Base-by-base conservation (phyloP, 2,113 vertebrate species). In the Dromaius novaehollandiae region DNA sequence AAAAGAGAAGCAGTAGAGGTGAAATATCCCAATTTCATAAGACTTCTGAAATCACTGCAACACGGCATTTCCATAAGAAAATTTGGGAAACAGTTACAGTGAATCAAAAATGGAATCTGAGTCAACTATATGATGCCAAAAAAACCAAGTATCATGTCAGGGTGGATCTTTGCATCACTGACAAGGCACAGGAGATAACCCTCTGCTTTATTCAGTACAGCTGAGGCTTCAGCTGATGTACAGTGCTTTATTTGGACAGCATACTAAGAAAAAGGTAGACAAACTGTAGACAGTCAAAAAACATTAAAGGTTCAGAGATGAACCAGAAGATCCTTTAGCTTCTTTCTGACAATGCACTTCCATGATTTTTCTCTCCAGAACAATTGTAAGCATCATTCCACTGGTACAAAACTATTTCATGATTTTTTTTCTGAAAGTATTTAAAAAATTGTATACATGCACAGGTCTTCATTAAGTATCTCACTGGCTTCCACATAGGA, bases 141-240 rank as follows among this genome's bases (percentile, higher is more conserved):
- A 56, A 87, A 90, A 88, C 68, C 71, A 92, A 95, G 88, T 83
- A 80, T 81, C 90, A 88, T 1, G 7, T 90, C 90, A 90, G 81
- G 80, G 93, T 46, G 38, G 61, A 64, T 82, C 93, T 95, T 21
- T 48, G 18, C 58, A 68, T 82, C 77, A 56, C 80, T 84, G 25
- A 50, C 51, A 63, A 74, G 36, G 50, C 77, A 90, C 34, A 80
- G 53, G 2, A 51, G 82, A 90, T 50, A 92, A 90, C 44, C 64
- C 86, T 66, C 76, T 89, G 76, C 77, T 95, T 92, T 84, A 68
- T 24, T 90, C 80, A 74, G 50, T 21, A 61, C 26, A 69, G 76
- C 80, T 88, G 61, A 95, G 46, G 30, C 69, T 82, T 44, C 70
- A 80, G 44, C 82, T 88, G 51, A 64, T 32, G 30, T 34, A 20